Evolutionary conservation across 2,888 invertebrate genomes (phyloP), one percentile per base, ranked within the genome.

Genomic region (Plagiodera versicolora): DNA sequence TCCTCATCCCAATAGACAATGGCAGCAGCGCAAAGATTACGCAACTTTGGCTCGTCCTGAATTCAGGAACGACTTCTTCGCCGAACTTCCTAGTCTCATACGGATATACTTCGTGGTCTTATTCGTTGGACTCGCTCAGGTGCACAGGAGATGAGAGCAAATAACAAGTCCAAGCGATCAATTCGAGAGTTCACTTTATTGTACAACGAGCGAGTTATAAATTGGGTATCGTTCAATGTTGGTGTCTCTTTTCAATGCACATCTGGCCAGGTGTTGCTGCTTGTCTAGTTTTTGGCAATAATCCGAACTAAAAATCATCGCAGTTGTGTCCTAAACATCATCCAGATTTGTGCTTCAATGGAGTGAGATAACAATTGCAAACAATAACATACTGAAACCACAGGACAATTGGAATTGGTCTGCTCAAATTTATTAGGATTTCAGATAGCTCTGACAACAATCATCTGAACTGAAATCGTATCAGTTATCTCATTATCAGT

Each of bases 401-500:
- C 14, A 6, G n/a, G 1, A 11, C 39, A 39, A 39, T 39, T 39
- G 14, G 39, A 39, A 10, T 39, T 32, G 52, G 20, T 44, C 44
- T 16, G 53, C 35, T 44, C 44, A 18, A 53, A 53, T 44, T 53
- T 53, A 50, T 59, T 54, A 39, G 28, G n/a, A 59, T 39, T 54
- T 54, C 54, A 54, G 53, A 50, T 55, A 39, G 20, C 44, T 20
- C 44, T 59, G 49, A 54, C 50, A 48, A 55, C 49, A 28, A 54
- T 45, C 53, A 54, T 48, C 39, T 44, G 54, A 49, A 59, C 45
- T 49, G 59, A 55, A 55, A 59, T 59, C 59, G 50, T 59, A 59
- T 59, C 59, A 48, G 44, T 59, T 44, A 59, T 59, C 39, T 54
- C 50, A 54, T 59, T 59, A 59, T 59, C 49, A 49, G 48, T 19